Conservation (phyloP, 35 echinoderm and acorn worm genomes). For the Holothuria glaberrima region DNA sequence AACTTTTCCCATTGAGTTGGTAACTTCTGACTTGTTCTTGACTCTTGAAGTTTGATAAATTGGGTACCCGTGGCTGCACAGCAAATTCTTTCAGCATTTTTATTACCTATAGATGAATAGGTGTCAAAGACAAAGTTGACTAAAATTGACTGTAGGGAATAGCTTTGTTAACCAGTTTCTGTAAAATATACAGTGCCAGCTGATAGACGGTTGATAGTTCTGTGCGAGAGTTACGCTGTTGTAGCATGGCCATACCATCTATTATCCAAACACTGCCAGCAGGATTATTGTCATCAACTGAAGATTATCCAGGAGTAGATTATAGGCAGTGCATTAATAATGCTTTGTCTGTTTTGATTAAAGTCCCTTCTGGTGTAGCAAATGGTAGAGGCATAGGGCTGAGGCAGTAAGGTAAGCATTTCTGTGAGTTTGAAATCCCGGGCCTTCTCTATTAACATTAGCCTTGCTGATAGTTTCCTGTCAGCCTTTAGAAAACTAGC, state of each 20-base stretch:
- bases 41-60: conserved; percentile 12
- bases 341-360: conserved; percentile 59
- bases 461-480: conserved; percentile 5
- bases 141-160: background rate
- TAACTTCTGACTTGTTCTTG: background rate
- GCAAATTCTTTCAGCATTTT: conserved; percentile 52
- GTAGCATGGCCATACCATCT: conserved; percentile 63
- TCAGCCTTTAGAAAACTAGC: background rate
- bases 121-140: conserved; percentile 73
- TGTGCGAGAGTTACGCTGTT: conserved; percentile 17
- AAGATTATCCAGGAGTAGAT: background rate
- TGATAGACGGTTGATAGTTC: conserved; percentile 21
- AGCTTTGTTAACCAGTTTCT: conserved; percentile 34
- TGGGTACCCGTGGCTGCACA: conserved; percentile 58
- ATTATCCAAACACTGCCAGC: conserved; percentile 33
- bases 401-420: background rate
- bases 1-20: conserved; percentile 80
- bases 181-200: conserved; percentile 42
- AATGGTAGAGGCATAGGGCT: background rate
- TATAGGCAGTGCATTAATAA: conserved; percentile 39
- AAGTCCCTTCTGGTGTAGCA: conserved; percentile 2
- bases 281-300: conserved; percentile 14
- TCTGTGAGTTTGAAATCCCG: background rate
- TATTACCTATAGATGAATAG: conserved; percentile 68
- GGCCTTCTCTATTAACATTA: conserved; percentile 17